These are phyloP conservation scores for Eulithis prunata DNA, from an alignment of 2,888 invertebrate species.

Conservation along the genomic window DNA sequence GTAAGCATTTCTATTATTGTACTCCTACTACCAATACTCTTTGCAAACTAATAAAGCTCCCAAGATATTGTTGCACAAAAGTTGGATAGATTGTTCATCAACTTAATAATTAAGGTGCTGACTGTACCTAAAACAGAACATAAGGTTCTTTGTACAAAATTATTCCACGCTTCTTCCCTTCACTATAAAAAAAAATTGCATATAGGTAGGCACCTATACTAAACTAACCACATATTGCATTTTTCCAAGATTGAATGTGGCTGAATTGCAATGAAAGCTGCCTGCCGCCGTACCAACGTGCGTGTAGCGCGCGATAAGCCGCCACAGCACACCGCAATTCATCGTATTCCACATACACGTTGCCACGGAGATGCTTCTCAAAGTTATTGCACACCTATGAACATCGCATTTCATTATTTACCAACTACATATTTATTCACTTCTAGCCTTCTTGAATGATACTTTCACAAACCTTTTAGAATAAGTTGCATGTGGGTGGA, in stretches of 20 bases:
- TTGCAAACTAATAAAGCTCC: no score
- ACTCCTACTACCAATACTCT: no score
- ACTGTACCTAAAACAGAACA: no score
- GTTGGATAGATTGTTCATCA: no score
- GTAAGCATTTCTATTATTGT: no score
- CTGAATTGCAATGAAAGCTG: slow-evolving; percentile 93
- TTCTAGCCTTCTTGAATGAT: not conserved
- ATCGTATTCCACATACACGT: slow-evolving; percentile 93
- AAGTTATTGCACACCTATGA: slow-evolving; percentile 89
- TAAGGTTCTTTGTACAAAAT: no score
- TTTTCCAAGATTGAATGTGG: slow-evolving; percentile 90
- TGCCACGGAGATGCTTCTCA: slow-evolving; percentile 94
- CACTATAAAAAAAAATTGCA: no score
- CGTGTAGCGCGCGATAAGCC: slow-evolving; percentile 90
- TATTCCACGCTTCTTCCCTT: no score
- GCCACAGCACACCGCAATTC: slow-evolving; percentile 86
- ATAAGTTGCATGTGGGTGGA: slow-evolving; percentile 5
- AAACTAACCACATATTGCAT: slow-evolving; percentile 93
- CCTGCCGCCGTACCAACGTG: slow-evolving; percentile 94
- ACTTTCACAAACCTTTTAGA: slow-evolving; percentile 23
- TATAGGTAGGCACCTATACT: slow-evolving; percentile 11
- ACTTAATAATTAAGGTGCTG: no score
- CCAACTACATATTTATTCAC: not conserved
- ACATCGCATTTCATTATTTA: slow-evolving; percentile 8
- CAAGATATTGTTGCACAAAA: no score